A percentile compares a stretch with the other conserved stretches of the same genome.
phyloP scores from a whole-genome alignment of 2,888 invertebrate species.

The Callimorpha dominula region DNA sequence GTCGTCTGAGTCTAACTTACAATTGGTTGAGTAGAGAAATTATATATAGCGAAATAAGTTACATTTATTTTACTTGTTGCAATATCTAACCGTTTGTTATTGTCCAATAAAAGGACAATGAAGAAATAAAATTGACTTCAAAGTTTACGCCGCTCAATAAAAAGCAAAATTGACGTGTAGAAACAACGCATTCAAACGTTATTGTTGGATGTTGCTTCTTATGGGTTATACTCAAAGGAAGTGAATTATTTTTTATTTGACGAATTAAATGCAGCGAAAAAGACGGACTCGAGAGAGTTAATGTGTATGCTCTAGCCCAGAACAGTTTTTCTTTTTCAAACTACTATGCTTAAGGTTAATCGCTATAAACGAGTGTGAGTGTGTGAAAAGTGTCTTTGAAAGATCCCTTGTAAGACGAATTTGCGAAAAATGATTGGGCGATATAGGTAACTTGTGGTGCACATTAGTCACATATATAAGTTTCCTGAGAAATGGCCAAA shows the following conservation, averaged over 20 bases:
- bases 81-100: slow-evolving; percentile 24
- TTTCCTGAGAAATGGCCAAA: too few relatives aligned
- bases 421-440: too few relatives aligned
- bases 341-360: too few relatives aligned
- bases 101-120: slow-evolving; percentile 34
- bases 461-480: too few relatives aligned
- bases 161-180: slow-evolving; percentile 31
- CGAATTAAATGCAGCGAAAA: not conserved
- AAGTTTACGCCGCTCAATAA: slow-evolving; percentile 33
- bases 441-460: too few relatives aligned
- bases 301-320: too few relatives aligned
- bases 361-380: too few relatives aligned
- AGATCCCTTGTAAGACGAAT: too few relatives aligned
- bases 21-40: slow-evolving; percentile 3
- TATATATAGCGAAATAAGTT: not conserved
- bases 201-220: slow-evolving; percentile 14
- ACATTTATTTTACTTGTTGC: slow-evolving; percentile 11
- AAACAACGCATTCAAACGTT: slow-evolving; percentile 29
- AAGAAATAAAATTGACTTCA: slow-evolving; percentile 30
- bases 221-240: not conserved
- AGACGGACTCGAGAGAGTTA: too few relatives aligned
- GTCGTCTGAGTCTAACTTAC: not conserved
- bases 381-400: too few relatives aligned
- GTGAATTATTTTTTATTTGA: not conserved
- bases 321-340: too few relatives aligned